These are phyloP conservation scores for Listronotus bonariensis DNA, from an alignment of 1,140 invertebrate genomes.

Conservation along the genomic window DNA sequence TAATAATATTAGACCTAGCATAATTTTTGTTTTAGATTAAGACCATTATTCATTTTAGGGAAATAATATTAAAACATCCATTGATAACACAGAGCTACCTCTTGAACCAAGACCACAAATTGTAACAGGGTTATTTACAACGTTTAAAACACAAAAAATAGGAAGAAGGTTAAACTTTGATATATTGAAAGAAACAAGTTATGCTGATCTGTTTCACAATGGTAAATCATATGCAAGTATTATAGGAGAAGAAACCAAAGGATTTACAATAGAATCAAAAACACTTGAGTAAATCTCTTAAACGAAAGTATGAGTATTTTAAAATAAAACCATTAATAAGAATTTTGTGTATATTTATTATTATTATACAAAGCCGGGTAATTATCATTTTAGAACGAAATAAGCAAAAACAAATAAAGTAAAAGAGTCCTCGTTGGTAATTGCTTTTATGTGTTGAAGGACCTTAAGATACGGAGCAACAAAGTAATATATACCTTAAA, in stretches of 20 bases:
- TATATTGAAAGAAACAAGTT: conserved; percentile 57
- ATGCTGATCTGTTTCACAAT: conserved; percentile 59
- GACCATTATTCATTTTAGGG: conserved; percentile 52
- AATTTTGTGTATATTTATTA: no score
- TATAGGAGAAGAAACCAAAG: conserved; percentile 27
- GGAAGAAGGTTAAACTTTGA: conserved; percentile 60
- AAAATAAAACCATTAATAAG: no score
- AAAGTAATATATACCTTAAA: no score
- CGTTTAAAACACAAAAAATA: conserved; percentile 62
- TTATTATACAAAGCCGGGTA: no score
- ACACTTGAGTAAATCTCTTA: not conserved
- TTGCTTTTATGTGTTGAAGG: no score
- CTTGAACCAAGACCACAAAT: conserved; percentile 59
- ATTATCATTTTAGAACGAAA: no score
- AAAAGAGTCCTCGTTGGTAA: no score
- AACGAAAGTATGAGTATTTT: no score
- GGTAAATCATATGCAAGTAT: conserved; percentile 58
- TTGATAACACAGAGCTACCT: conserved; percentile 56
- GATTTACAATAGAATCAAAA: conserved; percentile 42
- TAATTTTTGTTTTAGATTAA: no score
- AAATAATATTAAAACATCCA: conserved; percentile 54
- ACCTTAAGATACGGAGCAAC: no score
- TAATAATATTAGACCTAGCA: no score
- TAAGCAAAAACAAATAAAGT: no score
- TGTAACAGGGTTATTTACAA: conserved; percentile 64